These are phyloP conservation scores for Crotalus horridus DNA, from an alignment of 2,113 vertebrate genomes.

Conservation along the genomic window DNA sequence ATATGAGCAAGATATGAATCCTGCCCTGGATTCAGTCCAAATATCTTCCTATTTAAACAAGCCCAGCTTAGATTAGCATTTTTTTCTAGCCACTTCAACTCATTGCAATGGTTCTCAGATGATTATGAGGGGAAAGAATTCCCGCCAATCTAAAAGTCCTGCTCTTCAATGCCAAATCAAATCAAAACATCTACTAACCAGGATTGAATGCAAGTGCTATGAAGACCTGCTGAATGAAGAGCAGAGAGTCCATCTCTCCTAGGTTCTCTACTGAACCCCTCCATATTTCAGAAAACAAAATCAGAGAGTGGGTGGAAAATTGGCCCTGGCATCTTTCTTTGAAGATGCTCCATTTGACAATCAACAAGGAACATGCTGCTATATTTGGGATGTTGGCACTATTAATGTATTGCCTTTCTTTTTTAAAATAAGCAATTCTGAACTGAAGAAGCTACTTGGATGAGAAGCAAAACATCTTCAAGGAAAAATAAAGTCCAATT, in stretches of 20 bases:
- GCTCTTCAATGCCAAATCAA: background rate
- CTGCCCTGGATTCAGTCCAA: background rate
- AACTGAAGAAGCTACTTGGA: background rate
- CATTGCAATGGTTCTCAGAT: background rate
- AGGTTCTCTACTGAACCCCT: background rate
- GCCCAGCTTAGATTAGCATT: background rate
- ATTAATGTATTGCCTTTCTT: background rate
- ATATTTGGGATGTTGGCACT: background rate
- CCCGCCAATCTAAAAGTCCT: background rate
- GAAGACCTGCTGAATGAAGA: background rate
- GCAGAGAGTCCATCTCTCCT: background rate
- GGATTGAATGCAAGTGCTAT: background rate
- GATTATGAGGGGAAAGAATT: background rate
- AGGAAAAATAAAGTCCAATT: background rate
- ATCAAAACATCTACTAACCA: background rate
- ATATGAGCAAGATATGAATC: background rate
- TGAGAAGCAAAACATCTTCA: background rate
- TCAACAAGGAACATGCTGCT: background rate
- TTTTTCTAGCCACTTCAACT: background rate
- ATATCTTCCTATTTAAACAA: background rate
- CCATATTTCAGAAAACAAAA: background rate
- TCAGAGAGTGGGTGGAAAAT: background rate
- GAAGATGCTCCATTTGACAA: background rate
- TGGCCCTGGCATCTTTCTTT: background rate
- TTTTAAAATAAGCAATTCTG: background rate